Evolutionary conservation across 2,113 vertebrate species (phyloP), one percentile per base, ranked within the genome.

Genomic region (Mesoclemmys tuberculata): DNA sequence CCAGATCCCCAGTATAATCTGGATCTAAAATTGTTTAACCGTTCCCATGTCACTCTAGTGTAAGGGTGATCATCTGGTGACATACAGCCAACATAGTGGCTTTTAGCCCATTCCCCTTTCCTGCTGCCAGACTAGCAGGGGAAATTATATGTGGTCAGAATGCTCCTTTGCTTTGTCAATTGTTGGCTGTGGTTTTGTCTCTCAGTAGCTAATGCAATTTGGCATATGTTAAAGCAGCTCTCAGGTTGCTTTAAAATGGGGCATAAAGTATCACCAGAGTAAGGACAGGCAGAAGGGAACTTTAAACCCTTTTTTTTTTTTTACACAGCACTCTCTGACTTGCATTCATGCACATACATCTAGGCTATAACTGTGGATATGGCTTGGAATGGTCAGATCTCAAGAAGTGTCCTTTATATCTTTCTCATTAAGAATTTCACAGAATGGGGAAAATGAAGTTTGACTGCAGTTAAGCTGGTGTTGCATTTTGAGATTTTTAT

Each of bases 341-440:
- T 13, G 18, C 54, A 3, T 81, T 86, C 54, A 16, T 29, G 58
- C 46, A 0, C 52, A 8, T 29, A 24, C 35, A 1, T n/a, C 56
- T 12, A 54, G 44, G 77, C 6, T 78, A 84, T 27, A 29, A 16
- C 41, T 80, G 84, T 55, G 56, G n/a, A 58, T 90, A 2, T 82
- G 75, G n/a, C 51, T 29, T 84, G 80, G 38, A 91, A 35, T 41
- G 41, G 82, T 61, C 46, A 83, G 88, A 80, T 26, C 52, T 84
- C 44, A 80, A 18, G 81, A 77, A 41, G 68, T 5, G 46, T 46
- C 24, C 74, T 24, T 77, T 21, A 27, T 86, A 6, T 6, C 10
- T 74, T 64, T 7, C 26, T 93, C 64, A 78, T 64, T 44, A 44
- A 11, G 71, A 52, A 19, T 75, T 48, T 71, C 68, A 41, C 35